phyloP scores from a whole-genome alignment of 2,113 vertebrate species.

The Alces alces region DNA sequence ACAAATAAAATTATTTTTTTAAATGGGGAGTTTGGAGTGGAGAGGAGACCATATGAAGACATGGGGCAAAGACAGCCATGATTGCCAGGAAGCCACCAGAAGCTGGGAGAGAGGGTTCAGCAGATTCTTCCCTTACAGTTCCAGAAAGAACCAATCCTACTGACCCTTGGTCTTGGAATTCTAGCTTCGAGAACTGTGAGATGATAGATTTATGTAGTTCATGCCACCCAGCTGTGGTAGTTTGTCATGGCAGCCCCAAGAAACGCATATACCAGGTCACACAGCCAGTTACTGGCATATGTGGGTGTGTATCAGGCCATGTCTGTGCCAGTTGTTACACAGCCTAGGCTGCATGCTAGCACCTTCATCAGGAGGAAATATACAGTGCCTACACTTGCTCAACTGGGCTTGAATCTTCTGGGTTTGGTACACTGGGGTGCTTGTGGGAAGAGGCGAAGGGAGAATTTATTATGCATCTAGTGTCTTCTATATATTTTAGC shows the following conservation, averaged over 20 bases:
- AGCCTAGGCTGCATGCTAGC: rapidly evolving
- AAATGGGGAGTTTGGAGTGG: not conserved
- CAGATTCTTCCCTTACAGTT: too few relatives aligned
- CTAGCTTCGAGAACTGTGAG: not conserved
- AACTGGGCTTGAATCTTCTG: not conserved
- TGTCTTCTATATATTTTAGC: not conserved
- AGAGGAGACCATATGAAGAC: not conserved
- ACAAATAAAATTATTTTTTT: not conserved
- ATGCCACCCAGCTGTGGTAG: not conserved
- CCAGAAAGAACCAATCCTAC: not conserved
- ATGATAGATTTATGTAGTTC: not conserved
- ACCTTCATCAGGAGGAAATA: not conserved
- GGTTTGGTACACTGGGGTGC: not conserved
- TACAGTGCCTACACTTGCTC: not conserved
- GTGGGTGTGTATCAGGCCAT: rapidly evolving
- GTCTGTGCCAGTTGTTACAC: rapidly evolving
- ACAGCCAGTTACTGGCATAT: rapidly evolving
- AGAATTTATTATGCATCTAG: not conserved
- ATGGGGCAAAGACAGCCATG: not conserved
- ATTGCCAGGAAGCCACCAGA: not conserved
- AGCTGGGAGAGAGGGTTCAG: not conserved
- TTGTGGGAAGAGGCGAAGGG: not conserved
- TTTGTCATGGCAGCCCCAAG: not conserved
- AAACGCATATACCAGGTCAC: not conserved
- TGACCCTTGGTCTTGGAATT: not conserved